Evolutionary conservation across 2,113 vertebrate species (phyloP), one percentile per base, ranked within the genome.

Genomic region (Mixornis gularis): DNA sequence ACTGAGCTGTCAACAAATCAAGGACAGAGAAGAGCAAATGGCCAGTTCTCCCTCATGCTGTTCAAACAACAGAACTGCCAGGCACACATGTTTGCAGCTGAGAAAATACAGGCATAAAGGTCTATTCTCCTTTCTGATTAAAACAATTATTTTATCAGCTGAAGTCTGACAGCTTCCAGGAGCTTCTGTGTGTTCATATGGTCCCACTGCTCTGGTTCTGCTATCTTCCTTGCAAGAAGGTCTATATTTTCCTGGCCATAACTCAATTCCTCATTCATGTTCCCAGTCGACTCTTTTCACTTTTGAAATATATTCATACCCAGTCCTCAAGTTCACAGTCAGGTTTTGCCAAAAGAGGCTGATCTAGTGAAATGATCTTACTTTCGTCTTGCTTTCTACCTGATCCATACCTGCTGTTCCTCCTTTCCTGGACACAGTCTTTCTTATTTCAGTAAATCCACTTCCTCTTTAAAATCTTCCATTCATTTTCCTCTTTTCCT

Each of bases 61-160:
- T 87, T 94, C 77, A 89, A 93, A 93, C 69, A 93, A 71, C 22
- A 80, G 40, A 82, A 72, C 63, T 81, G 51, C 53, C 55, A 65
- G 43, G 46, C 46, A 90, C 29, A 85, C 62, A 85, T 3, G 18
- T 70, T 44, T 89, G 70, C 92, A 95, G 62, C 84, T 94, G 78
- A 48, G 66, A 96, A 94, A 96, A 95, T 77, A 95, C 4, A 86
- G 70, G 36, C 65, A 72, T 25, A 79, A 63, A 72, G 11, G 27
- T 83, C 63, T 94, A 38, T 94, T 95, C 93, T 95, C 34, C 32
- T 62, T 92, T 89, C 62, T n/a, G 72, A 94, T 87, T 92, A 90
- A 89, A 92, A 79, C 20, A 79, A 84, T 27, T 44, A 26, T 34
- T 89, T 92, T 81, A 90, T 74, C 60, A 76, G 62, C 46, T 79